phyloP scores from a whole-genome alignment of 2,797 vertebrate genomes.

The Nyctibius grandis region DNA sequence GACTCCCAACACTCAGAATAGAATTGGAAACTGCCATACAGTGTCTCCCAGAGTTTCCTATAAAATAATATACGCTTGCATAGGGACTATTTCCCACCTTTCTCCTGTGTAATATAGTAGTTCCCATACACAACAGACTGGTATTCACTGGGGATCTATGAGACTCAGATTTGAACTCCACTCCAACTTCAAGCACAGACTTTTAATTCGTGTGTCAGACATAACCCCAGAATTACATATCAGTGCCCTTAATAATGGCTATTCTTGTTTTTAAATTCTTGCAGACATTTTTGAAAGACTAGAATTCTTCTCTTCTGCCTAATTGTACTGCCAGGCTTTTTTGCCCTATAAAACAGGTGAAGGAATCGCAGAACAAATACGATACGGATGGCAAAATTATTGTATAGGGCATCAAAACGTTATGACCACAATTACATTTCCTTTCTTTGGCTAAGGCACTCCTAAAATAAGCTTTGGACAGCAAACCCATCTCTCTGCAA shows the following conservation, averaged over 20 bases:
- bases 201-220: not conserved
- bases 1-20: not conserved
- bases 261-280: not conserved
- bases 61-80: not conserved
- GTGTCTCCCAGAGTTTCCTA: not conserved
- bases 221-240: not conserved
- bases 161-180: not conserved
- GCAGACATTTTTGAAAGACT: not conserved
- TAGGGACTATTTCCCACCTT: not conserved
- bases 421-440: not conserved
- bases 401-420: not conserved
- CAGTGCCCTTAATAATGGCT: not conserved
- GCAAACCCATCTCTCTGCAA: not conserved
- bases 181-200: not conserved
- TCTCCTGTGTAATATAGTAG: not conserved
- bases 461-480: not conserved
- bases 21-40: not conserved
- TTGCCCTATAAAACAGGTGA: not conserved
- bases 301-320: not conserved
- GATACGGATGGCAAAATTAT: not conserved
- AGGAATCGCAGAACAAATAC: not conserved
- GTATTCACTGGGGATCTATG: not conserved
- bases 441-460: not conserved
- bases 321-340: not conserved
- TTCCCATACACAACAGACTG: not conserved